Conservation (phyloP, 2,888 invertebrate genomes). For the Pherbina coryleti region DNA sequence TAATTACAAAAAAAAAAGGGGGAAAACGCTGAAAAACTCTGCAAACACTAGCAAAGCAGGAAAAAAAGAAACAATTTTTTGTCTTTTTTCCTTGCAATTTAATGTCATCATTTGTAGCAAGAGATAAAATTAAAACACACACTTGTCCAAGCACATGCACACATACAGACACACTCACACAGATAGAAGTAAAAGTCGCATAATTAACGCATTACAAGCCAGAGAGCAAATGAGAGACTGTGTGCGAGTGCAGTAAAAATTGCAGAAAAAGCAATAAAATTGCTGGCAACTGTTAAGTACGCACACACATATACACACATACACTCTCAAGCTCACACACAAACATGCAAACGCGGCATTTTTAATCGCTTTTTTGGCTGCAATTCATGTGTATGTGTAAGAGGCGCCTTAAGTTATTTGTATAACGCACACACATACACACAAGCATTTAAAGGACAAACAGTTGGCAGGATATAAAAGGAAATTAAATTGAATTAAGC, state of each 20-base stretch:
- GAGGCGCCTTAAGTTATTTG: slow-evolving; percentile 26
- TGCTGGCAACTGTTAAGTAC: slow-evolving; percentile 2
- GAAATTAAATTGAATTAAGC: slow-evolving; percentile 24
- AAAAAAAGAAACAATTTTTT: neutral
- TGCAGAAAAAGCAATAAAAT: slow-evolving; percentile 8
- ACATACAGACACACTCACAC: neutral
- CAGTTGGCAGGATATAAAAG: slow-evolving; percentile 20
- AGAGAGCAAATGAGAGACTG: slow-evolving; percentile 25
- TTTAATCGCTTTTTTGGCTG: neutral
- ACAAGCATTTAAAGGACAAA: neutral
- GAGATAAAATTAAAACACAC: slow-evolving; percentile 20
- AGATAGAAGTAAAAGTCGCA: slow-evolving; percentile 21
- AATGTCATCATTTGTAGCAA: slow-evolving; percentile 15
- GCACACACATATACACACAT: neutral
- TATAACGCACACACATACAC: neutral
- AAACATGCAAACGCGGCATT: neutral
- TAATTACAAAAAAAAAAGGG: neutral
- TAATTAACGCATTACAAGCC: slow-evolving; percentile 28
- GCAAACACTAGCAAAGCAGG: slow-evolving; percentile 2
- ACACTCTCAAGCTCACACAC: neutral
- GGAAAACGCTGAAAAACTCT: neutral
- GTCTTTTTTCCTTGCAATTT: neutral
- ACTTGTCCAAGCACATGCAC: neutral
- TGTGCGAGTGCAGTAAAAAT: slow-evolving; percentile 17
- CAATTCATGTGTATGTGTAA: neutral